phyloP scores from a whole-genome alignment of 2,888 invertebrate genomes.

The Crematogaster levior region DNA sequence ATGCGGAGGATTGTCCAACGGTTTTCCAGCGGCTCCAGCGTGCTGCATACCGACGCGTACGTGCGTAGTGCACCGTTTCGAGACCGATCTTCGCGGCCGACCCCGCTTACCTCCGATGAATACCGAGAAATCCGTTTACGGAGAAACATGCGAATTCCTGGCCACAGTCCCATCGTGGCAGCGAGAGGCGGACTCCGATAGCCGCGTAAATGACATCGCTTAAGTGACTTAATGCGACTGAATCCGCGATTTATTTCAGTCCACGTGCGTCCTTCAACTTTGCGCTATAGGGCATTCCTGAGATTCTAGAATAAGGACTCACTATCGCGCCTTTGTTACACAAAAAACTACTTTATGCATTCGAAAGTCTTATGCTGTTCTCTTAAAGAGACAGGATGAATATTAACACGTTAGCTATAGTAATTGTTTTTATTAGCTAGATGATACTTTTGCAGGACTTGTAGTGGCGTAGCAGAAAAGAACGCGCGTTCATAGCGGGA shows the following conservation, averaged over 20 bases:
- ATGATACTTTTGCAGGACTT: conserved; percentile 5
- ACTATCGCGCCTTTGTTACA: conserved; percentile 10
- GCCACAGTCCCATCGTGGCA: conserved; percentile 43
- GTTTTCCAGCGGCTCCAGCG: conserved; percentile 62
- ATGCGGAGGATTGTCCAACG: conserved; percentile 40
- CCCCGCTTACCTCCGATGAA: conserved; percentile 49
- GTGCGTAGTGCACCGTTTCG: conserved; percentile 58
- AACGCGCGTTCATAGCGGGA: not conserved
- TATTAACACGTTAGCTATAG: not conserved
- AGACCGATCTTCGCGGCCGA: conserved; percentile 62
- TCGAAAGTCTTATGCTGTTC: conserved; percentile 18
- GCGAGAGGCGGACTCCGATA: conserved; percentile 39
- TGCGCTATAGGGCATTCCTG: conserved; percentile 29
- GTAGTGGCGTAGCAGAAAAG: not conserved
- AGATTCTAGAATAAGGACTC: conserved; percentile 52
- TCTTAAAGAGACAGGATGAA: conserved; percentile 19
- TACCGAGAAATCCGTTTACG: conserved; percentile 61
- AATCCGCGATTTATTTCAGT: conserved; percentile 35
- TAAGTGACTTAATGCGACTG: conserved; percentile 37
- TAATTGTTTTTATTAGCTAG: conserved; percentile 27
- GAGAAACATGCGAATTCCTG: conserved; percentile 62
- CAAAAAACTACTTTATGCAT: conserved; percentile 39
- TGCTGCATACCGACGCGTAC: conserved; percentile 66
- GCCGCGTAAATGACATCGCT: conserved; percentile 17
- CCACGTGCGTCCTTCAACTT: conserved; percentile 55